These are phyloP conservation scores for Trichopria drosophilae DNA, from an alignment of 2,888 invertebrate species.

Conservation along the genomic window DNA sequence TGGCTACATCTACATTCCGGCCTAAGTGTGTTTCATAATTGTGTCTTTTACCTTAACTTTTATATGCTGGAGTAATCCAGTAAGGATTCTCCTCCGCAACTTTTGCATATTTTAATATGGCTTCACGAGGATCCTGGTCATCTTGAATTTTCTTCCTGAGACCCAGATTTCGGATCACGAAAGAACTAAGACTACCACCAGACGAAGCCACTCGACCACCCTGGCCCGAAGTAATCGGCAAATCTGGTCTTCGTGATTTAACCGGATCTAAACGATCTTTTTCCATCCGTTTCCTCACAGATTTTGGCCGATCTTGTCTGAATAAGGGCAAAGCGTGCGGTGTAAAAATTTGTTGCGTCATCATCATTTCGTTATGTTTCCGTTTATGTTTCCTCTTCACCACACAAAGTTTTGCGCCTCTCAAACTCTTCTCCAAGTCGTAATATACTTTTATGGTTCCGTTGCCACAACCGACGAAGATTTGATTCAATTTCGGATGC, in stretches of 20 bases:
- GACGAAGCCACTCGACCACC: conserved; percentile 94
- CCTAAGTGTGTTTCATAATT: too few relatives aligned
- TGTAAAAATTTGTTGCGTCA: conserved; percentile 91
- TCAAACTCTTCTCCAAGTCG: conserved; percentile 80
- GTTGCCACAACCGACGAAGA: conserved; percentile 89
- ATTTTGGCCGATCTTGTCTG: conserved; percentile 85
- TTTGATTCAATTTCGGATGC: conserved; percentile 98
- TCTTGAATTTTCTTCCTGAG: conserved; percentile 89
- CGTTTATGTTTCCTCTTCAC: conserved; percentile 78
- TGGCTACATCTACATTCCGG: too few relatives aligned
- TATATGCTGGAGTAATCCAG: conserved; percentile 93
- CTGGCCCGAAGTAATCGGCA: conserved; percentile 86
- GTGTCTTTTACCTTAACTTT: too few relatives aligned
- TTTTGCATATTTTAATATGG: conserved; percentile 91
- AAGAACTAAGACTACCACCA: conserved; percentile 94
- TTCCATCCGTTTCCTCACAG: conserved; percentile 87
- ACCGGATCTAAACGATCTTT: conserved; percentile 86
- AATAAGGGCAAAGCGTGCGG: conserved; percentile 95
- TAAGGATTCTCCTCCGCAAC: conserved; percentile 95
- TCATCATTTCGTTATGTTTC: conserved; percentile 82
- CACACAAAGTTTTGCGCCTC: conserved; percentile 90
- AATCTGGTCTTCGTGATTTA: conserved; percentile 79
- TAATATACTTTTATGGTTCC: conserved; percentile 90
- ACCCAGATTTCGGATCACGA: conserved; percentile 93
- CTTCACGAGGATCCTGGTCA: conserved; percentile 90